phyloP scores from a whole-genome alignment of 1,140 invertebrate genomes.

The Macrocentrus cingulum region DNA sequence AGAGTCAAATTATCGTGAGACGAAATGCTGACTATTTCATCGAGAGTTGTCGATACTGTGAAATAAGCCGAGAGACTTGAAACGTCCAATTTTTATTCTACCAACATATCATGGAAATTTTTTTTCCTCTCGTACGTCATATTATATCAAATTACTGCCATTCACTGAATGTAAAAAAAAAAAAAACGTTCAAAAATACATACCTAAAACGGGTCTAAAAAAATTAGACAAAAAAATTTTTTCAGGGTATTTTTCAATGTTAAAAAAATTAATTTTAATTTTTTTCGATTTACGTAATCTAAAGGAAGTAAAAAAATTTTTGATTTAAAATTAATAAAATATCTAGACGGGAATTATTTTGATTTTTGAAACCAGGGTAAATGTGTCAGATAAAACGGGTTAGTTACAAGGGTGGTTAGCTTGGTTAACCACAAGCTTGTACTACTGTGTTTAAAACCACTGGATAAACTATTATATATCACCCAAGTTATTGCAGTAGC shows the following conservation, averaged over 20 bases:
- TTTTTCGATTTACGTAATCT: neutral
- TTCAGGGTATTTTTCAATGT: too few relatives aligned
- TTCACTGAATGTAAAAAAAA: neutral
- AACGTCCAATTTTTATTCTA: too few relatives aligned
- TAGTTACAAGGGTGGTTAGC: conserved; percentile 35
- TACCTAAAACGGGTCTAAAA: too few relatives aligned
- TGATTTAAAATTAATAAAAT: too few relatives aligned
- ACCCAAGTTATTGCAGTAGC: neutral
- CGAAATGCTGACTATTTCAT: conserved; percentile 20
- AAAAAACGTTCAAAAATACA: neutral
- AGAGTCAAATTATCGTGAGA: conserved; percentile 44
- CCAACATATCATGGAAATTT: neutral
- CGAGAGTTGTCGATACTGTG: neutral
- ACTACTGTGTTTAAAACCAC: conserved; percentile 24
- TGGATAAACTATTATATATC: conserved; percentile 9
- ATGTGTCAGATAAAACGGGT: conserved; percentile 30
- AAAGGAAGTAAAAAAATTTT: too few relatives aligned
- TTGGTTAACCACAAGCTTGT: conserved; percentile 39
- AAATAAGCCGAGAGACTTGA: neutral
- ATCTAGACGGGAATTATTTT: neutral
- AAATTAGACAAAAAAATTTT: too few relatives aligned
- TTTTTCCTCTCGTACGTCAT: neutral
- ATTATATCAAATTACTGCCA: neutral
- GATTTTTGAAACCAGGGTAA: conserved; percentile 32
- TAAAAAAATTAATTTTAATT: too few relatives aligned